phyloP scores from a whole-genome alignment of 2,113 vertebrate genomes.

The Sebastes fasciatus region DNA sequence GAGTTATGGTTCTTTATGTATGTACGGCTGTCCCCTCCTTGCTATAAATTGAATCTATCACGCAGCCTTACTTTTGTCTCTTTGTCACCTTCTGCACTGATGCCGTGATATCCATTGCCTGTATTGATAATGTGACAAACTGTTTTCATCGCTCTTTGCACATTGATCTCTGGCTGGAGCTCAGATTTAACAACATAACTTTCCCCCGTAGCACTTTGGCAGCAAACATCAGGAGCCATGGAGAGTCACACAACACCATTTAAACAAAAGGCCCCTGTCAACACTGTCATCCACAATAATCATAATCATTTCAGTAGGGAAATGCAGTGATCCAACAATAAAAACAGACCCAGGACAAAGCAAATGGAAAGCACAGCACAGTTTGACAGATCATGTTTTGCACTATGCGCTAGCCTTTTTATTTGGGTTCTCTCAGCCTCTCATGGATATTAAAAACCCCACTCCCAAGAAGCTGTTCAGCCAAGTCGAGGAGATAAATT shows the following conservation, averaged over 20 bases:
- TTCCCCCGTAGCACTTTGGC: background rate
- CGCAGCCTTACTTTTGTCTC: background rate
- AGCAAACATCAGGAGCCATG: background rate
- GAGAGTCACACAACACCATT: background rate
- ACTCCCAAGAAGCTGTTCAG: slow-evolving; percentile 45
- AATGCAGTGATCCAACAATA: background rate
- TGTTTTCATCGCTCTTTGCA: background rate
- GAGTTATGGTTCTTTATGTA: background rate
- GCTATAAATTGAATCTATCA: background rate
- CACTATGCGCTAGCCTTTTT: slow-evolving; percentile 4
- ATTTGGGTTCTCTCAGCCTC: slow-evolving; percentile 6
- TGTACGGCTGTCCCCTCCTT: background rate
- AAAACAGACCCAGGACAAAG: background rate
- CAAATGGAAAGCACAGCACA: background rate
- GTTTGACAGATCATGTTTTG: slow-evolving; percentile 17
- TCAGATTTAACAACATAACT: background rate
- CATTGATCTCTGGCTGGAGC: background rate
- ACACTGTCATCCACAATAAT: background rate
- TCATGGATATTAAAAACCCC: slow-evolving; percentile 33
- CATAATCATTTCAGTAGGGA: background rate
- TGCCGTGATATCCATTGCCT: background rate
- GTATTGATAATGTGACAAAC: background rate
- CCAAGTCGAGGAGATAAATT: slow-evolving; percentile 50
- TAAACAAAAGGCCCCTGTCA: background rate
- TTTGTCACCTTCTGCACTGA: background rate